Conservation (phyloP, 53 echinoderm and acorn worm genomes). For the Hippasteria phrygiana region DNA sequence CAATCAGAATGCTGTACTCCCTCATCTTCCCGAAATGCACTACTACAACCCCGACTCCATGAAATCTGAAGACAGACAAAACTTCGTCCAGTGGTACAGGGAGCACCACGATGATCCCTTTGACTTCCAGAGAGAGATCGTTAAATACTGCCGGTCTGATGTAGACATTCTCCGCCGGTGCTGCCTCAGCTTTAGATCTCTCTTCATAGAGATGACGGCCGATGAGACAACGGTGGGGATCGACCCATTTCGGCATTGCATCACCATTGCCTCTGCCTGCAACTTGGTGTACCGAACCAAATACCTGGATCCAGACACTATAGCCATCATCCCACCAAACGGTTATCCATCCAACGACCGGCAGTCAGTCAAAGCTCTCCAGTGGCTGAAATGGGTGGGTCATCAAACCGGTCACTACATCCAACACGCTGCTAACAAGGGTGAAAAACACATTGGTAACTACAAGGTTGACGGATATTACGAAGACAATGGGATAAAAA, state of each 20-base stretch:
- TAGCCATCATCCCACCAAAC: conserved; percentile 55
- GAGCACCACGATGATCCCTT: conserved; percentile 23
- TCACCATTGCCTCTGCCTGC: conserved; percentile 76
- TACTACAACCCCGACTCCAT: conserved; percentile 57
- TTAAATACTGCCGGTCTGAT: conserved; percentile 53
- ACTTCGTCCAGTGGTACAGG: conserved; percentile 32
- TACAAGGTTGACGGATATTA: conserved; percentile 63
- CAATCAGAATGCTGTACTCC: conserved; percentile 19
- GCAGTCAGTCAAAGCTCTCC: conserved; percentile 64
- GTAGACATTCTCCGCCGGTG: conserved; percentile 56
- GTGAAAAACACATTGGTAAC: conserved; percentile 45
- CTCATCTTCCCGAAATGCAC: conserved; percentile 10
- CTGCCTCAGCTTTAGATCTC: conserved; percentile 31
- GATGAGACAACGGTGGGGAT: conserved; percentile 57
- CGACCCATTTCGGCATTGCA: conserved; percentile 64
- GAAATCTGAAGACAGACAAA: not conserved
- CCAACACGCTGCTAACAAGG: conserved; percentile 57
- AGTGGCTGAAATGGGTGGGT: conserved; percentile 52
- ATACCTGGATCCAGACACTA: conserved; percentile 64
- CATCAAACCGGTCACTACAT: conserved; percentile 47
- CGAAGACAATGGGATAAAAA: conserved; percentile 54
- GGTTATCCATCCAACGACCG: conserved; percentile 62
- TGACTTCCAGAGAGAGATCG: conserved; percentile 30
- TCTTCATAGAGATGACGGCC: conserved; percentile 56
- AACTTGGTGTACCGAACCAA: conserved; percentile 73